phyloP scores from a whole-genome alignment of 2,888 invertebrate species.

The Heliconius charithonia region DNA sequence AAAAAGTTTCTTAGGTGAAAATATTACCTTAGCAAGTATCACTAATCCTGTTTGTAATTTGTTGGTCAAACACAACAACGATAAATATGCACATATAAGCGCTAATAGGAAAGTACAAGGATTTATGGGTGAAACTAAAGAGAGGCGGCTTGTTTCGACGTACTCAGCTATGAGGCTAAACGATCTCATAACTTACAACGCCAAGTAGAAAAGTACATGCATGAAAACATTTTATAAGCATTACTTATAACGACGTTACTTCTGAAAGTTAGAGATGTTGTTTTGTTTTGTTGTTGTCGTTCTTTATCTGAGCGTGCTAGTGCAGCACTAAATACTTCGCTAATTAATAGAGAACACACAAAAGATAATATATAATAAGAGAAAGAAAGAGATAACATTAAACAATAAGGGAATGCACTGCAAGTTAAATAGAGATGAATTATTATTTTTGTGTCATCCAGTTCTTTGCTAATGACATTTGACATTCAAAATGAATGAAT shows the following conservation, averaged over 20 bases:
- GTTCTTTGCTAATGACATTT: no score
- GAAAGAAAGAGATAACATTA: no score
- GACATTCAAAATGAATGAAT: no score
- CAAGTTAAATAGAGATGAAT: not conserved
- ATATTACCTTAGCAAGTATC: conserved; percentile 18
- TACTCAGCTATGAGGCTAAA: conserved; percentile 9
- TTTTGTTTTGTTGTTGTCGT: not conserved
- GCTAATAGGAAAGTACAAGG: conserved; percentile 35
- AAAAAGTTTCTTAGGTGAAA: not conserved
- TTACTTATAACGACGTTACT: not conserved
- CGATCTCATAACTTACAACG: not conserved
- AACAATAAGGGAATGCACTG: not conserved
- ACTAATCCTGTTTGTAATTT: conserved; percentile 26
- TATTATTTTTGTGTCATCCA: no score
- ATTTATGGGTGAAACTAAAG: conserved; percentile 43
- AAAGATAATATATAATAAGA: no score
- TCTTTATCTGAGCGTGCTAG: not conserved
- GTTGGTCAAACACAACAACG: conserved; percentile 21
- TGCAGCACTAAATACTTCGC: no score
- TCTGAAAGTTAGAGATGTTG: not conserved
- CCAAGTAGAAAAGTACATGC: not conserved
- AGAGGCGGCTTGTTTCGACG: conserved; percentile 15
- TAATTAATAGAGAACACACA: no score
- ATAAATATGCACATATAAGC: conserved; percentile 33
- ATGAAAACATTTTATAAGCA: conserved; percentile 2